Percentiles rank a stretch among this genome's conserved stretches.
phyloP scores from a whole-genome alignment of 2,113 vertebrate genomes.

The Laterallus jamaicensis region DNA sequence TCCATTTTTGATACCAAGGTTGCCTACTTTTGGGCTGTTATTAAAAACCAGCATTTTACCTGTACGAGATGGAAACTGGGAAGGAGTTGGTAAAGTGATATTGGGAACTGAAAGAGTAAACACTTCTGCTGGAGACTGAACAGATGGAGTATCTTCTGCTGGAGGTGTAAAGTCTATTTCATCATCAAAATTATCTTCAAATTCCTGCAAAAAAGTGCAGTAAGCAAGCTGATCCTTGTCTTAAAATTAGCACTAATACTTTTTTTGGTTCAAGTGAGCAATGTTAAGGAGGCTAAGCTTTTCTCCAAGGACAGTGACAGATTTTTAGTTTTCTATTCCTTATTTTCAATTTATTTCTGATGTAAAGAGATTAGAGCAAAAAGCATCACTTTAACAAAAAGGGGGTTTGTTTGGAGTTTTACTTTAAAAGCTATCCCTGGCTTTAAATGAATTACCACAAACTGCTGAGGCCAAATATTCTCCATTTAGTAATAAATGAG shows the following conservation, averaged over 20 bases:
- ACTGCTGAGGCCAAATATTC: not conserved
- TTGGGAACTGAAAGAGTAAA: slow-evolving; percentile 93
- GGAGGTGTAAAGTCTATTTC: slow-evolving; percentile 98
- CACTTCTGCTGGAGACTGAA: slow-evolving; percentile 93
- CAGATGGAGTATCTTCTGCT: slow-evolving; percentile 95
- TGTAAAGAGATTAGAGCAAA: not conserved
- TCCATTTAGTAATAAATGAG: not conserved
- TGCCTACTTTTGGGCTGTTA: not conserved
- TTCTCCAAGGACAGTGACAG: not conserved
- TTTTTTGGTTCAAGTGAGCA: not conserved
- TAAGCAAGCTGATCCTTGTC: not conserved
- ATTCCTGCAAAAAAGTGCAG: slow-evolving; percentile 80
- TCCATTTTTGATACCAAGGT: not conserved
- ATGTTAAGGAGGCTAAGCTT: not conserved
- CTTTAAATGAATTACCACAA: not conserved
- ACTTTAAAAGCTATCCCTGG: not conserved
- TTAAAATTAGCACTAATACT: not conserved
- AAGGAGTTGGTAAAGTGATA: slow-evolving; percentile 86
- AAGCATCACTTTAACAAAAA: not conserved
- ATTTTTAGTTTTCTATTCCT: not conserved
- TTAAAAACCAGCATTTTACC: slow-evolving; percentile 70
- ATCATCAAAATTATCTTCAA: slow-evolving; percentile 98
- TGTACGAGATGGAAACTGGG: slow-evolving; percentile 85
- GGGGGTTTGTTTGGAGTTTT: not conserved
- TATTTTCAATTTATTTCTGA: not conserved